Percentiles rank a stretch among this genome's conserved stretches.
Evolutionary conservation across 2,888 invertebrate species (phyloP).

Genomic region (Sylvicola cinctus): DNA sequence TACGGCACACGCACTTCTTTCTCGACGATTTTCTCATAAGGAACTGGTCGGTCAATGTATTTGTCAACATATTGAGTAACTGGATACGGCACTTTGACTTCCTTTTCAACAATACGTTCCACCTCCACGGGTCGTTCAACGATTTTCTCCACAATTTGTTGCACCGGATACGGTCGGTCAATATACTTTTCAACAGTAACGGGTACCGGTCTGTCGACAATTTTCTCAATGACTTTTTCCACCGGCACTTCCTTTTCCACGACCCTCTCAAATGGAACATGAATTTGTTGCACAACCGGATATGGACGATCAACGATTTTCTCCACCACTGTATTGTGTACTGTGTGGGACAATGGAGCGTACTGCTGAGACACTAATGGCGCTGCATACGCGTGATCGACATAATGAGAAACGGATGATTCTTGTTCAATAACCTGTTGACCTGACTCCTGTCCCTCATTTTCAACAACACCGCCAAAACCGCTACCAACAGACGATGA

Average conservation of each 20-base stretch:
- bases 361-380: no score
- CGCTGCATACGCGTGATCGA: no score
- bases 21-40: constrained; percentile 14
- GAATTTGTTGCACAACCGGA: constrained; percentile 23
- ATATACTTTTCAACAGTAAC: constrained; percentile 19
- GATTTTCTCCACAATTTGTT: constrained; percentile 34
- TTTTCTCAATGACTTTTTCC: constrained; percentile 29
- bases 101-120: constrained; percentile 28
- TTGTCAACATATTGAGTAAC: constrained; percentile 20
- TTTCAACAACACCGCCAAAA: no score
- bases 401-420: no score
- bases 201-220: constrained; percentile 21
- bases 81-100: constrained; percentile 34
- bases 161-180: constrained; percentile 7
- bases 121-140: constrained; percentile 20
- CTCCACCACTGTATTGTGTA: constrained; percentile 18
- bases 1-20: constrained; percentile 22
- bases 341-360: no score
- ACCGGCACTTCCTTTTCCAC: constrained; percentile 23
- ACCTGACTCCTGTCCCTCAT: no score
- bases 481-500: no score
- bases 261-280: constrained; percentile 10
- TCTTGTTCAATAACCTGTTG: no score
- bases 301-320: constrained; percentile 29
- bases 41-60: constrained; percentile 23